phyloP scores from a whole-genome alignment of 2,113 vertebrate genomes.

The Lethenteron camtschaticum region DNA sequence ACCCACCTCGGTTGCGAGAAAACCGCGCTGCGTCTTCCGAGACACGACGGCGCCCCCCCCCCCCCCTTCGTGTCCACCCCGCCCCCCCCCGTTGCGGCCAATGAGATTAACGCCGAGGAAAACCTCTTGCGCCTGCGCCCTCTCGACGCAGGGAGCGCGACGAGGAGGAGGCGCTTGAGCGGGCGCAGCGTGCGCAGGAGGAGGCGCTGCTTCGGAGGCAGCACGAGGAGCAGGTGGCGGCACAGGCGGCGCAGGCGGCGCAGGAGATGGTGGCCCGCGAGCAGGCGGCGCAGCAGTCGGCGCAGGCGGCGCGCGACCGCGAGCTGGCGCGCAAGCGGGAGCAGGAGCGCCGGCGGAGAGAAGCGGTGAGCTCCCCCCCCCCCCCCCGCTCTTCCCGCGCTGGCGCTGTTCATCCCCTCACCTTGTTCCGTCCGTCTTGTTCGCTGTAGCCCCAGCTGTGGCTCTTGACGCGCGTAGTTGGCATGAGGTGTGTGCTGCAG shows the following conservation, averaged over 20 bases:
- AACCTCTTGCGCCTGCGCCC: background rate
- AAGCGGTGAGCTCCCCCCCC: slow-evolving; percentile 39
- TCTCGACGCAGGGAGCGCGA: slow-evolving; percentile 8
- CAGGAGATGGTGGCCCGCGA: background rate
- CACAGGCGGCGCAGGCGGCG: background rate
- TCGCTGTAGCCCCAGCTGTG: too few relatives aligned
- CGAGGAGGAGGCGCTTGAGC: slow-evolving; percentile 9
- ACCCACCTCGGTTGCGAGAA: too few relatives aligned
- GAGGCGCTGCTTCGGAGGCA: slow-evolving; percentile 7
- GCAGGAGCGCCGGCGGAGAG: slow-evolving; percentile 51
- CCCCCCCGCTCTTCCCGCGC: too few relatives aligned
- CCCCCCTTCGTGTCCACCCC: too few relatives aligned
- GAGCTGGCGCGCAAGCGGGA: slow-evolving; percentile 48
- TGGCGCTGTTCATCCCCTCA: too few relatives aligned
- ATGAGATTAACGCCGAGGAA: too few relatives aligned
- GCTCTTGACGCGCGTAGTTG: too few relatives aligned
- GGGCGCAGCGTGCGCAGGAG: slow-evolving; percentile 9
- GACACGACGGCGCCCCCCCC: too few relatives aligned
- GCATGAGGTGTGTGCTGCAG: too few relatives aligned
- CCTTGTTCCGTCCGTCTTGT: too few relatives aligned
- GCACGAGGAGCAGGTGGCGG: background rate
- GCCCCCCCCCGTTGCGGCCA: too few relatives aligned
- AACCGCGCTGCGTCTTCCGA: too few relatives aligned
- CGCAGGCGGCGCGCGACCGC: slow-evolving; percentile 22
- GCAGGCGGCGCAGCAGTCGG: background rate